Base-by-base conservation (phyloP, 2,888 invertebrate genomes). In the Tortricodes alternella region DNA sequence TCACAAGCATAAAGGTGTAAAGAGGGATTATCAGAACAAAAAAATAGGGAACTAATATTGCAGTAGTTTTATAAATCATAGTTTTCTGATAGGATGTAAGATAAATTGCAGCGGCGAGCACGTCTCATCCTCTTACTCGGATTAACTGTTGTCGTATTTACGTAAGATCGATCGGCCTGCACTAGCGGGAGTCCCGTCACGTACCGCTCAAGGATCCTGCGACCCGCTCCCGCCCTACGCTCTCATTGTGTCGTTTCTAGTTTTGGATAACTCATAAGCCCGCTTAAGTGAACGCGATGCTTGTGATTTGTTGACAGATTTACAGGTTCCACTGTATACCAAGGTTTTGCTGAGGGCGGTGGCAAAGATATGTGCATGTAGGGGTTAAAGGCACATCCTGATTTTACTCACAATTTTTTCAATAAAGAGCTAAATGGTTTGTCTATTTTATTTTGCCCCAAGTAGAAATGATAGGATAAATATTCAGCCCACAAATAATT, bases 171-270 rank as follows among this genome's bases (percentile, higher is more conserved):
- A 78, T 78, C 66, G 58, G 64, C 63, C 75, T 68, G 61, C 74
- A 74, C 73, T 73, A 70, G 63, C 51, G 49, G 43, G 60, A 81
- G 75, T 76, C 81, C 59, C 61, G 71, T 74, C 83, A 83, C 82
- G 83, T 79, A 66, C 74, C 67, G 73, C 73, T 78, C 80, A 78
- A 77, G 79, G 78, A 79, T 79, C 78, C 74, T 67, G 67, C 69
- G 73, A 76, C 73, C 74, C 69, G 67, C 63, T 66, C 66, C 65
- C 65, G 65, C 65, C 64, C 68, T 61, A 32, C 38, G 43, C 56
- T 50, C 41, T 49, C 35, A 55, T 49, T 55, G 53, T 53, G 27
- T 18, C 48, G 41, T 24, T 29, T 29, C 44, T 44, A 44, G 48
- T 24, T 43, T 41, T 43, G 34, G 11, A 8, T 18, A 44, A 29